These are phyloP conservation scores for Macrotis lagotis DNA, from an alignment of 2,113 vertebrate species.

Conservation along the genomic window DNA sequence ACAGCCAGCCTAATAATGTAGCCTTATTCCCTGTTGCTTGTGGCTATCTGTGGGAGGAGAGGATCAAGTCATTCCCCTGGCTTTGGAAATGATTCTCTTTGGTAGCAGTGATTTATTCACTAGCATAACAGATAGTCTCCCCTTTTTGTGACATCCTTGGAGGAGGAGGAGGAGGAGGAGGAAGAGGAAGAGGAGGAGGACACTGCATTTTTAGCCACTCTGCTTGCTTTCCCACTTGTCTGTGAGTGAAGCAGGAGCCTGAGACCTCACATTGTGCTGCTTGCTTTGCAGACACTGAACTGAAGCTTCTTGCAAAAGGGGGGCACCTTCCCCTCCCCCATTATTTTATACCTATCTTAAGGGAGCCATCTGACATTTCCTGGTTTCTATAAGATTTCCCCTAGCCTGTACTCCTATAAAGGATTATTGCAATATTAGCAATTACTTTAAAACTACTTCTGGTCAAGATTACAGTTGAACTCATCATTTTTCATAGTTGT, in stretches of 20 bases:
- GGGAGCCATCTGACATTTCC: slow-evolving; percentile 26
- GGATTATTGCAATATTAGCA: neutral
- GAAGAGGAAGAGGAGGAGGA: slow-evolving; percentile 78
- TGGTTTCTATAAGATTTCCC: neutral
- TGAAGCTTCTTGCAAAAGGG: slow-evolving; percentile 79
- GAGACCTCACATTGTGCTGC: slow-evolving; percentile 60
- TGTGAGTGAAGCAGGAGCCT: slow-evolving; percentile 75
- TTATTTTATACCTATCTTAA: slow-evolving; percentile 34
- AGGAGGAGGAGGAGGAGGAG: rapidly evolving
- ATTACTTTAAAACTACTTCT: neutral
- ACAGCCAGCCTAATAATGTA: neutral
- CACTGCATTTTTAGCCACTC: slow-evolving; percentile 79
- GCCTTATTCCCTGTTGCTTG: neutral
- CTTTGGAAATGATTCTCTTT: neutral
- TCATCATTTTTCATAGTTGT: neutral
- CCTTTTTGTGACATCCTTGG: rapidly evolving
- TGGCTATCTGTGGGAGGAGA: slow-evolving; percentile 61
- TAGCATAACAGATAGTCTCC: neutral
- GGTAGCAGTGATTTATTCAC: neutral
- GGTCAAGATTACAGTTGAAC: slow-evolving; percentile 26
- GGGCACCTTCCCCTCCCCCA: slow-evolving; percentile 33
- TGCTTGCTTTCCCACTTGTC: slow-evolving; percentile 81
- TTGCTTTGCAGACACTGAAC: slow-evolving; percentile 84
- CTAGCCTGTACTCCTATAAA: neutral
- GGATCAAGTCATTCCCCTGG: neutral